phyloP scores from a whole-genome alignment of 2,113 vertebrate species.

The Sinocyclocheilus anophthalmus region DNA sequence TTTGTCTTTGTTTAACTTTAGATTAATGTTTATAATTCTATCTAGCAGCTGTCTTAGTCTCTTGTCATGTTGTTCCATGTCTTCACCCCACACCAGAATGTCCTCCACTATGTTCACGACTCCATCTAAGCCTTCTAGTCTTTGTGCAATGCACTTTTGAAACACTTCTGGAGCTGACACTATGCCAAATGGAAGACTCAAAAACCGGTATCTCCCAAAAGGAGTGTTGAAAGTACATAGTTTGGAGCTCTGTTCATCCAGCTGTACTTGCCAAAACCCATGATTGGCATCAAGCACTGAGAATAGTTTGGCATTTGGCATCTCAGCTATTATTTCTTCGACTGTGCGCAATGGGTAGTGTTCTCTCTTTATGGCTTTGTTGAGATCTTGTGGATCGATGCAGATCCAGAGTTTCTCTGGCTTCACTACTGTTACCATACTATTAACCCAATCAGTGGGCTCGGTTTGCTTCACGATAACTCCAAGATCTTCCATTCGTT shows the following conservation, averaged over 20 bases:
- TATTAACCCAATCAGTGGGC: no score
- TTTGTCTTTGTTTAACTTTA: background rate
- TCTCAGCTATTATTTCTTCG: background rate
- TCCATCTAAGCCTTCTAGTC: background rate
- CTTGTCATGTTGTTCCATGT: background rate
- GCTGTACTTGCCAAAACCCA: background rate
- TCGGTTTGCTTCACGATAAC: no score
- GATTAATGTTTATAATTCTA: background rate
- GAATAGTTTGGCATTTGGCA: background rate
- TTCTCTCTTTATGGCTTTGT: background rate
- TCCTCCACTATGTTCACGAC: background rate
- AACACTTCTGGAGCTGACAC: slow-evolving; percentile 6
- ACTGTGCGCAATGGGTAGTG: background rate
- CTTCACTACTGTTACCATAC: background rate
- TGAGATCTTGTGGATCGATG: background rate
- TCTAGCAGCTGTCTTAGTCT: background rate
- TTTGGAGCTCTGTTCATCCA: background rate
- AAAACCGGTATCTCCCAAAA: background rate
- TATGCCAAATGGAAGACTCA: background rate
- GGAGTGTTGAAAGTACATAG: background rate
- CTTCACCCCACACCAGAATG: background rate
- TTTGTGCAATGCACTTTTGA: background rate
- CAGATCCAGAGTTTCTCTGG: background rate
- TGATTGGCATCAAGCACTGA: background rate
- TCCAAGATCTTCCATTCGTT: no score